Base-by-base conservation (phyloP, 1,140 invertebrate genomes). In the Trachymyrmex cornetzi region DNA sequence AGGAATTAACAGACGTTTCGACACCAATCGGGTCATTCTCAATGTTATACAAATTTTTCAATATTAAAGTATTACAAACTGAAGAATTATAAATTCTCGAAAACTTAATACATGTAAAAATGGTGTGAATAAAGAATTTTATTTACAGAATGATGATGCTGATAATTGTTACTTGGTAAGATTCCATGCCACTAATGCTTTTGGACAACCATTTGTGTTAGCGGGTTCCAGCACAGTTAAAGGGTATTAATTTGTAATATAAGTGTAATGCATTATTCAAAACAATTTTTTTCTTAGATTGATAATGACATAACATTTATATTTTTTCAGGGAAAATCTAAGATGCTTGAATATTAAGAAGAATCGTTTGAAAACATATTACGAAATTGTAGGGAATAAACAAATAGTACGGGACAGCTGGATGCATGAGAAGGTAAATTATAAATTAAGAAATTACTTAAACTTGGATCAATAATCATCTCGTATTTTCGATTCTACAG, bases 81-180 rank as follows among this genome's bases (percentile, higher is more conserved):
- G n/a, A n/a, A n/a, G n/a, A n/a, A n/a, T n/a, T n/a, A n/a, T n/a
- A n/a, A n/a, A n/a, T n/a, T n/a, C n/a, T n/a, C n/a, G n/a, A n/a
- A n/a, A n/a, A n/a, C n/a, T n/a, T n/a, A n/a, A n/a, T n/a, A n/a
- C n/a, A n/a, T n/a, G n/a, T n/a, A n/a, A n/a, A n/a, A n/a, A n/a
- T n/a, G n/a, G n/a, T n/a, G n/a, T n/a, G n/a, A n/a, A n/a, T 19
- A 5, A 77, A 79, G 80, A 74, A 80, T 79, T 89, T 77, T 80
- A 74, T 89, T 87, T 55, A 44, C 90, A 97, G 96, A 94, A 97
- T 69, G 96, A 95, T 88, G 96, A 96, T 92, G 95, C 94, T 12
- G 96, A 96, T 50, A 96, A 97, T 92, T 97, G 96, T 92, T 97
- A 98, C 93, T 85, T 97, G n/a, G 96, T 97, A 19, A 93, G 86